Conservation (phyloP, 2,888 invertebrate species). For the Mesorhabditis sp. region DNA sequence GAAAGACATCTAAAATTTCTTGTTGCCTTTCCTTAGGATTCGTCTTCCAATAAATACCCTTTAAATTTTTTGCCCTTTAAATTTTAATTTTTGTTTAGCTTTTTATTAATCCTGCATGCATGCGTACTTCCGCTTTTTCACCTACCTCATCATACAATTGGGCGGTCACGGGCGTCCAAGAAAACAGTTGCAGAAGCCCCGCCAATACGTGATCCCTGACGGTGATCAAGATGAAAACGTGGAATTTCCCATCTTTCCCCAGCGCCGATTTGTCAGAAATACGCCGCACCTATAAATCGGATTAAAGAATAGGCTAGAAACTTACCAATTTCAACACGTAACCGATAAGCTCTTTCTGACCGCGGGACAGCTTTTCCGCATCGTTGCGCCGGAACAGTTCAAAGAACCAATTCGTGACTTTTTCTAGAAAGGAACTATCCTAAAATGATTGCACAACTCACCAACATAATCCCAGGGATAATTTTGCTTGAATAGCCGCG, state of each 20-base stretch:
- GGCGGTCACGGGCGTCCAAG: slow-evolving; percentile 77
- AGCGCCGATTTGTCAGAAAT: slow-evolving; percentile 80
- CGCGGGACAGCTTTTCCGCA: slow-evolving; percentile 48
- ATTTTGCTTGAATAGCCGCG: slow-evolving; percentile 85
- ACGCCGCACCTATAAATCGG: neutral
- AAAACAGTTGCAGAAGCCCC: slow-evolving; percentile 85
- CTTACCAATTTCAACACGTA: slow-evolving; percentile 81
- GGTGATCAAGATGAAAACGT: slow-evolving; percentile 88
- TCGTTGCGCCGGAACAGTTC: slow-evolving; percentile 52
- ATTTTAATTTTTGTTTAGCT: too few species aligned
- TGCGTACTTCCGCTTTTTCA: too few species aligned
- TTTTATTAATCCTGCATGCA: too few species aligned
- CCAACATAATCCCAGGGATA: slow-evolving; percentile 96
- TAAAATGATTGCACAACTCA: slow-evolving; percentile 11
- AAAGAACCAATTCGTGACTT: slow-evolving; percentile 48
- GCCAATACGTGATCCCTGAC: slow-evolving; percentile 71
- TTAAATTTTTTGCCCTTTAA: too few species aligned
- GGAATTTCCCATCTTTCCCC: slow-evolving; percentile 97
- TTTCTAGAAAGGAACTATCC: slow-evolving; percentile 29
- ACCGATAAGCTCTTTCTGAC: slow-evolving; percentile 71
- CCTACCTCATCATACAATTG: slow-evolving; percentile 86
- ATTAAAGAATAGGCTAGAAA: neutral
- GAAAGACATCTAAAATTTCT: slow-evolving; percentile 71
- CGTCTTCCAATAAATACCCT: too few species aligned
- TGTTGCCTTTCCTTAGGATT: too few species aligned